Conservation (phyloP, 2,797 vertebrate species). For the Microchirus variegatus region DNA sequence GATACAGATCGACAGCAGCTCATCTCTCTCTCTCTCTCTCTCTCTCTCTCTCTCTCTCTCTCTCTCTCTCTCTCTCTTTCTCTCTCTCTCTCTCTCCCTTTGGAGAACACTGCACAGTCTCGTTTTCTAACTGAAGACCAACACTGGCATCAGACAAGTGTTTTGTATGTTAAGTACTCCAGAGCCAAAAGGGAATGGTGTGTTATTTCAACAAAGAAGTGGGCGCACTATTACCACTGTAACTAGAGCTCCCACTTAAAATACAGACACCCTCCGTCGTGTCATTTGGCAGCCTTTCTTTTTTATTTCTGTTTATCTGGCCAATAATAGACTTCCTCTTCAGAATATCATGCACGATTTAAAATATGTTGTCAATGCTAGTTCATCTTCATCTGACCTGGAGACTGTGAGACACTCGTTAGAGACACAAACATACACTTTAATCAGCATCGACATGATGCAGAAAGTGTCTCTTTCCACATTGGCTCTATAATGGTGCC, state of each 20-base stretch:
- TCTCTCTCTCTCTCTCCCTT: constrained; percentile 7
- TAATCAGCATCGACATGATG: constrained; percentile 5
- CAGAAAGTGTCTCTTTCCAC: constrained; percentile 9
- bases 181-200: constrained; percentile 40
- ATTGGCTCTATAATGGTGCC: constrained; percentile 10
- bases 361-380: constrained; percentile 41
- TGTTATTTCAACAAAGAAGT: constrained; percentile 40
- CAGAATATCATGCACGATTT: constrained; percentile 30
- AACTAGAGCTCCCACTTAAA: neutral
- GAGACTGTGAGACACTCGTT: constrained; percentile 52
- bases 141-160: constrained; percentile 40
- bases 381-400: constrained; percentile 58
- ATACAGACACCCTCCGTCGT: neutral
- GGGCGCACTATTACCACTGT: neutral
- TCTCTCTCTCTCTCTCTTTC: constrained; percentile 5
- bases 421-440: constrained; percentile 35
- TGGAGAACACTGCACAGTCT: constrained; percentile 31
- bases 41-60: constrained; percentile 7
- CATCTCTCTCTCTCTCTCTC: constrained; percentile 7
- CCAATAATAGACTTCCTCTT: constrained; percentile 8
- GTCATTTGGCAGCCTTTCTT: constrained; percentile 1
- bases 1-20: too few relatives aligned
- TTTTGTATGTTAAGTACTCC: constrained; percentile 54
- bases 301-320: neutral
- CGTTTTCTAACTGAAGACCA: constrained; percentile 21